Evolutionary conservation across 2,888 invertebrate genomes (phyloP).

Genomic region (Ophion costatus): DNA sequence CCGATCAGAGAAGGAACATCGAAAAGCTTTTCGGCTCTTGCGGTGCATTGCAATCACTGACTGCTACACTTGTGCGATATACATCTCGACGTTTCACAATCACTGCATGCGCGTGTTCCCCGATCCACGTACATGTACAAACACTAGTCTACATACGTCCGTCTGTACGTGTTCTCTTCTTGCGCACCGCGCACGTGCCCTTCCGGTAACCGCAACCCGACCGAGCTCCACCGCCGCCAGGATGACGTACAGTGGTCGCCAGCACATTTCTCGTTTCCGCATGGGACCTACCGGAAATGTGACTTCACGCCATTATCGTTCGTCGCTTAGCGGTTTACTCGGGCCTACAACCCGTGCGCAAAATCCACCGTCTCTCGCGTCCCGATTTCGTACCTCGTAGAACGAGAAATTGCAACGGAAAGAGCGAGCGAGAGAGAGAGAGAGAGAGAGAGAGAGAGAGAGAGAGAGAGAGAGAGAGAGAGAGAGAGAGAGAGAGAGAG

Average conservation of each 20-base stretch:
- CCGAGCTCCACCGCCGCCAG: conserved; percentile 59
- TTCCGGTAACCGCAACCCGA: conserved; percentile 61
- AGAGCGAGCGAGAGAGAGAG: conserved; percentile 1
- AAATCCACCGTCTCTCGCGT: conserved; percentile 17
- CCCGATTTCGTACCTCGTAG: conserved; percentile 3
- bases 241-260: conserved; percentile 66
- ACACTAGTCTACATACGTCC: conserved; percentile 1
- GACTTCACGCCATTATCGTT: conserved; percentile 67
- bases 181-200: conserved; percentile 29
- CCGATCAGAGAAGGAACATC: conserved; percentile 52
- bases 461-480: conserved; percentile 13
- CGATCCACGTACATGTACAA: conserved; percentile 1
- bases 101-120: neutral
- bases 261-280: conserved; percentile 66
- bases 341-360: conserved; percentile 22
- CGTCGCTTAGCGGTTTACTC: conserved; percentile 65
- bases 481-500: neutral
- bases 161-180: conserved; percentile 22
- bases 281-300: conserved; percentile 64
- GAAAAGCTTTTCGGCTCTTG: conserved; percentile 57
- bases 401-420: conserved; percentile 29
- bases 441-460: neutral
- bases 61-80: conserved; percentile 48
- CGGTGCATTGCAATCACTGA: conserved; percentile 44
- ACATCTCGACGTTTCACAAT: conserved; percentile 41